Evolutionary conservation across 92 coral and sea anemone genomes (phyloP).

Genomic region (Epizoanthus scotinus): DNA sequence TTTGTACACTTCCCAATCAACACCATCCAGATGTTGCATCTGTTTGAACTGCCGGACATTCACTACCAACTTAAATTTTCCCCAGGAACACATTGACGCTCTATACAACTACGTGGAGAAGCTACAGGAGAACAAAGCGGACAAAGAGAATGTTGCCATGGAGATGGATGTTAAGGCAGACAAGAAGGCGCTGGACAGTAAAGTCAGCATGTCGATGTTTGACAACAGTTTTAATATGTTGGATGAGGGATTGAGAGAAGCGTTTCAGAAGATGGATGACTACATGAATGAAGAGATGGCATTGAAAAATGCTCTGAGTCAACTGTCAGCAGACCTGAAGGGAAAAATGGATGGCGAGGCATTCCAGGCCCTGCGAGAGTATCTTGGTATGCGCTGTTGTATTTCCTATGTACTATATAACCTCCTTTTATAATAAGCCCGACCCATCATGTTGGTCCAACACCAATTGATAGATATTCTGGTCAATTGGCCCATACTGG

Average conservation of each 20-base stretch:
- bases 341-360: constrained; percentile 95
- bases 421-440: no score
- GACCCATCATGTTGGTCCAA: no score
- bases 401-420: no score
- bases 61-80: neutral
- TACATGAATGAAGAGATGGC: constrained; percentile 96
- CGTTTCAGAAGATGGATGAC: constrained; percentile 97
- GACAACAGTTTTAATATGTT: constrained; percentile 83
- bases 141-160: constrained; percentile 93
- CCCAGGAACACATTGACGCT: constrained; percentile 81
- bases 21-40: no score
- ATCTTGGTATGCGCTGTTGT: constrained; percentile 62
- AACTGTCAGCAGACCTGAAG: constrained; percentile 85
- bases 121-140: constrained; percentile 88
- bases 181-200: constrained; percentile 85
- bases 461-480: no score
- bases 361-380: constrained; percentile 81
- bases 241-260: constrained; percentile 90
- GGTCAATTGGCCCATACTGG: no score
- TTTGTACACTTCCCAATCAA: no score
- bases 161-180: constrained; percentile 98
- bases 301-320: constrained; percentile 84
- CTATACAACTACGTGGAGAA: constrained; percentile 74
- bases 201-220: constrained; percentile 88
- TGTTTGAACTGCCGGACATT: no score